Evolutionary conservation across 2,888 invertebrate genomes (phyloP), one percentile per base, ranked within the genome.

Genomic region (Mycogona germanica): DNA sequence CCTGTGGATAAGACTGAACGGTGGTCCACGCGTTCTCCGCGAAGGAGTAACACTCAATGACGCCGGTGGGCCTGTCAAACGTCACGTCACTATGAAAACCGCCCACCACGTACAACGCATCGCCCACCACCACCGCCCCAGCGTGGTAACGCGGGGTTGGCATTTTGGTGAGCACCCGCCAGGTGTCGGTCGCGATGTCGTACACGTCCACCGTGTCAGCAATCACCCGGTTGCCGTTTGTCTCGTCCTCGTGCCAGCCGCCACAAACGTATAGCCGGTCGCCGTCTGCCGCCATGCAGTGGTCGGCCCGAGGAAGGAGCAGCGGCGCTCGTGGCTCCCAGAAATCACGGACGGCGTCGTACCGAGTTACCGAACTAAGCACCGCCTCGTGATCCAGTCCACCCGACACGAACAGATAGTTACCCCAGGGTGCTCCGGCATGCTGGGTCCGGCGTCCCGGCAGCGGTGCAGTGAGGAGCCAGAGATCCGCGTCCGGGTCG

Each of bases 71-170:
- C 52, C 78, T 74, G 64, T 80, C 78, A 62, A 80, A 80, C 62
- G 78, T 77, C n/a, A 75, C 78, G 62, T 80, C 78, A 41, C 78
- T 77, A 54, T 78, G 75, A 65, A 81, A 77, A 0, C 83, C 83
- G 12, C 82, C 83, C 57, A 82, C 77, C 60, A 82, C 77, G 64
- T 80, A 80, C 42, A 83, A 75, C 63, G 76, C 76, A 21, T 73
- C 70, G 29, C 76, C 73, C 19, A 80, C 73, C 23, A 77, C 73
- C 5, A 79, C 78, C 48, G 81, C 78, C 2, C 81, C 81, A 0
- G 81, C 78, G 63, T 82, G 81, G 64, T 79, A 81, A 49, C 81
- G 72, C 1, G 82, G 80, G 0, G 78, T 78, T 2, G 81, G 81
- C 50, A 82, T 74, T 48, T 70, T 69, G 0, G 80, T 78, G 40